phyloP scores from a whole-genome alignment of 2,797 vertebrate genomes.

The Hapalemur alaotrensis region DNA sequence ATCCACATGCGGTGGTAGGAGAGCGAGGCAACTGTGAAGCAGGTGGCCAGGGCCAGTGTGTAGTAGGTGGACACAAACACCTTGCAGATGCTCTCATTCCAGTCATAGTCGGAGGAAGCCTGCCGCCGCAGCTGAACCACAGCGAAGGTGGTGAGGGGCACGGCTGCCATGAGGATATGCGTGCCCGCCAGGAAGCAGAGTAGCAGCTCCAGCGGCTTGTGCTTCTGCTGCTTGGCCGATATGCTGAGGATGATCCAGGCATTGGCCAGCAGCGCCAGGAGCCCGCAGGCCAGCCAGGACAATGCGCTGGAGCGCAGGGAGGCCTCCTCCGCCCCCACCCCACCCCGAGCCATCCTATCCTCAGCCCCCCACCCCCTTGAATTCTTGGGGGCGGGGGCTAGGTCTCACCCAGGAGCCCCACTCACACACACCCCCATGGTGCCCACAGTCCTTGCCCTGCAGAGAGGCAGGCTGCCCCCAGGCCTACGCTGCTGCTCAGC shows the following conservation, averaged over 20 bases:
- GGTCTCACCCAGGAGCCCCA: constrained; percentile 74
- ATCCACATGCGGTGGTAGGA: constrained; percentile 92
- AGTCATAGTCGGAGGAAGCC: constrained; percentile 87
- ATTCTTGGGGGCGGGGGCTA: constrained; percentile 74
- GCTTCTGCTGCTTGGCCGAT: constrained; percentile 89
- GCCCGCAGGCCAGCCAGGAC: constrained; percentile 89
- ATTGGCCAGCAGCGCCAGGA: constrained; percentile 88
- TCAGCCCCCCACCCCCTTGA: constrained; percentile 57
- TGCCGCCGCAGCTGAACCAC: constrained; percentile 88
- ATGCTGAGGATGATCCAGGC: constrained; percentile 90
- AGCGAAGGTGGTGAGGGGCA: constrained; percentile 88
- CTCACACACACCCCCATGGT: constrained; percentile 61
- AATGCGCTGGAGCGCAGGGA: constrained; percentile 87
- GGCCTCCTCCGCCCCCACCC: constrained; percentile 81
- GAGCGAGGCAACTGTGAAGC: constrained; percentile 89
- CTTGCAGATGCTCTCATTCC: constrained; percentile 90
- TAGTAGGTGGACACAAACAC: constrained; percentile 91
- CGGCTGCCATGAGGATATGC: constrained; percentile 88
- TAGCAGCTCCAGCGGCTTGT: constrained; percentile 88
- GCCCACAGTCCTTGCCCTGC: not conserved
- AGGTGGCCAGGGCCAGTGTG: constrained; percentile 88
- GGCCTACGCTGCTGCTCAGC: constrained; percentile 73
- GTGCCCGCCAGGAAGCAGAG: constrained; percentile 88
- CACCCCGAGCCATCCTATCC: constrained; percentile 73
- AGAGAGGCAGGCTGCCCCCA: constrained; percentile 35